Evolutionary conservation across 2,797 vertebrate genomes (phyloP).

Genomic region (Enoplosus armatus): DNA sequence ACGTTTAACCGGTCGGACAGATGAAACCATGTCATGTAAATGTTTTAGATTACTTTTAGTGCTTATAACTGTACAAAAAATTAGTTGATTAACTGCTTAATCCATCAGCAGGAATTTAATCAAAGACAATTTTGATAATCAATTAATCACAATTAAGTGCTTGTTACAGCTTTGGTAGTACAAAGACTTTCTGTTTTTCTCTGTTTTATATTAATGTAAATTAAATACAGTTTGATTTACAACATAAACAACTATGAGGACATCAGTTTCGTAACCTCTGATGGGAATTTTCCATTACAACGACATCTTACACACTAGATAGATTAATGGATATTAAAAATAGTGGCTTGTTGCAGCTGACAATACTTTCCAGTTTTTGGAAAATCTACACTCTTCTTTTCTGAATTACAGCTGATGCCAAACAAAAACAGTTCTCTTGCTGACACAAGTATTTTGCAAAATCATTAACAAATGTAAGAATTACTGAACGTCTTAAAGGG

Average conservation of each 20-base stretch:
- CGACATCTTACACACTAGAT: not conserved
- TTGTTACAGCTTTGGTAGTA: no score
- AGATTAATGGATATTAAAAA: constrained; percentile 7
- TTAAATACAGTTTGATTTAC: not conserved
- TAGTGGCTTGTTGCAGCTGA: not conserved
- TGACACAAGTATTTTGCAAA: constrained; percentile 9
- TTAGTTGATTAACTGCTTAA: not conserved
- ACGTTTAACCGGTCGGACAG: not conserved
- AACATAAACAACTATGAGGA: not conserved
- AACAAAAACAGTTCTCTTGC: not conserved
- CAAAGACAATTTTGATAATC: not conserved
- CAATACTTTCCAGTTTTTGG: not conserved
- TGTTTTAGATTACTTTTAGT: not conserved
- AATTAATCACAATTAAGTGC: not conserved
- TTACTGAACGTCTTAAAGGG: not conserved
- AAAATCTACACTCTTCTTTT: not conserved
- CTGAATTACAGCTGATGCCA: constrained; percentile 6
- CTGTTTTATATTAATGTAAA: not conserved
- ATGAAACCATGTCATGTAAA: not conserved
- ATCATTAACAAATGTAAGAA: constrained; percentile 24
- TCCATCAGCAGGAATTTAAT: not conserved
- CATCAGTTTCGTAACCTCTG: not conserved
- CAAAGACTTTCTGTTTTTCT: no score
- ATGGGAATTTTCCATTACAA: constrained; percentile 14
- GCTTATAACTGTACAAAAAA: no score